These are phyloP conservation scores for Peromyscus melanophrys DNA, from an alignment of 2,797 vertebrate genomes.

Conservation along the genomic window DNA sequence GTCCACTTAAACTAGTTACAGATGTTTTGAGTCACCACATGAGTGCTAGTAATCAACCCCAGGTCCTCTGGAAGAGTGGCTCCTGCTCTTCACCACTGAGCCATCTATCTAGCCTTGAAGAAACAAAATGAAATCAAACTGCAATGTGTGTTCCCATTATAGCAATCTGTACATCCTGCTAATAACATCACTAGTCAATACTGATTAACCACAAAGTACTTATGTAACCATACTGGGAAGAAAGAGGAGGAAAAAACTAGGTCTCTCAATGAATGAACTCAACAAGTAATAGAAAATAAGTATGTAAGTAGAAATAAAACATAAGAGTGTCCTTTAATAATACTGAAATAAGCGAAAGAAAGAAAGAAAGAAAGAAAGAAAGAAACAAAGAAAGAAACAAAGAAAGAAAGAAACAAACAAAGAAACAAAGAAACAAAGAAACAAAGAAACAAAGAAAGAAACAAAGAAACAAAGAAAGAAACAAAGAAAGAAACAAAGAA, in stretches of 20 bases:
- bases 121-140: neutral
- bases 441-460: rapidly evolving
- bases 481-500: too few species aligned
- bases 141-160: neutral
- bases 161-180: neutral
- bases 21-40: neutral
- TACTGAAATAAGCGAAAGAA: neutral
- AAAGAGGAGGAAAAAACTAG: neutral
- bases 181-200: neutral
- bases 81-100: neutral
- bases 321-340: neutral
- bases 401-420: too few species aligned
- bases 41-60: neutral
- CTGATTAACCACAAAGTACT: neutral
- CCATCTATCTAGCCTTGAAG: neutral
- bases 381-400: rapidly evolving
- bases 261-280: neutral
- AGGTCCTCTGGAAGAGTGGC: neutral
- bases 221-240: neutral
- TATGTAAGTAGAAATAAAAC: neutral
- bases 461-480: too few species aligned
- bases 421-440: rapidly evolving
- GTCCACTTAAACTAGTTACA: neutral
- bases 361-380: rapidly evolving
- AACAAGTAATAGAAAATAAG: neutral